Percentiles rank a stretch among this genome's conserved stretches.
Evolutionary conservation across 2,888 invertebrate species (phyloP).

Genomic region (Cataglyphis rosenhaueri): DNA sequence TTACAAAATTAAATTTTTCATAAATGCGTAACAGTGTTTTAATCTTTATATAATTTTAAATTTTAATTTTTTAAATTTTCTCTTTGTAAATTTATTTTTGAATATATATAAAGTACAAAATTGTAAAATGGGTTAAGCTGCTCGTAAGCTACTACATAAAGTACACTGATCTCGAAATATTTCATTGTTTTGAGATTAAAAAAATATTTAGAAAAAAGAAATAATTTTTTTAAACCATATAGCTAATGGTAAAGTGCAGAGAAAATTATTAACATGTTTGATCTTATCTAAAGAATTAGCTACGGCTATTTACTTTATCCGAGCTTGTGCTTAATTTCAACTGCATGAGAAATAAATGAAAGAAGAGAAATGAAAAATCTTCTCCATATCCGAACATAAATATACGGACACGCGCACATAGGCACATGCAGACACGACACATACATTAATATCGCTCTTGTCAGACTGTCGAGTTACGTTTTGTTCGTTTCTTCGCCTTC

Average conservation of each 20-base stretch:
- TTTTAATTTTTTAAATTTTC: not conserved
- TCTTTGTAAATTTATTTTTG: not conserved
- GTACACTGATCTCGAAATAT: not conserved
- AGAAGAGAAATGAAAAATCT: not conserved
- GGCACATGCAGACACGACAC: not conserved
- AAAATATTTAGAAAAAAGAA: not conserved
- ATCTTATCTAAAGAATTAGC: not conserved
- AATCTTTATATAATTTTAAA: not conserved
- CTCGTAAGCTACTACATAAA: not conserved
- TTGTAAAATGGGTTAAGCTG: not conserved
- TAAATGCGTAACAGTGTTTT: not conserved
- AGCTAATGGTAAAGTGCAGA: not conserved
- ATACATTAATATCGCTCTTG: constrained; percentile 38
- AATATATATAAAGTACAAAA: not conserved
- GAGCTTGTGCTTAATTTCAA: not conserved
- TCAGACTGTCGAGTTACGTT: constrained; percentile 42
- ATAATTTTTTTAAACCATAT: not conserved
- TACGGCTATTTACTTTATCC: not conserved
- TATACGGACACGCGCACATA: no score
- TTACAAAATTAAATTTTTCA: not conserved
- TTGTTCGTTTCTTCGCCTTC: constrained; percentile 59
- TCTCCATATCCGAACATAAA: not conserved
- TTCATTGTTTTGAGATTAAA: constrained; percentile 3
- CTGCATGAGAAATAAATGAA: not conserved
- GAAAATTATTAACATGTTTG: not conserved